phyloP scores from a whole-genome alignment of 2,797 vertebrate genomes.

The Saxicola maurus region DNA sequence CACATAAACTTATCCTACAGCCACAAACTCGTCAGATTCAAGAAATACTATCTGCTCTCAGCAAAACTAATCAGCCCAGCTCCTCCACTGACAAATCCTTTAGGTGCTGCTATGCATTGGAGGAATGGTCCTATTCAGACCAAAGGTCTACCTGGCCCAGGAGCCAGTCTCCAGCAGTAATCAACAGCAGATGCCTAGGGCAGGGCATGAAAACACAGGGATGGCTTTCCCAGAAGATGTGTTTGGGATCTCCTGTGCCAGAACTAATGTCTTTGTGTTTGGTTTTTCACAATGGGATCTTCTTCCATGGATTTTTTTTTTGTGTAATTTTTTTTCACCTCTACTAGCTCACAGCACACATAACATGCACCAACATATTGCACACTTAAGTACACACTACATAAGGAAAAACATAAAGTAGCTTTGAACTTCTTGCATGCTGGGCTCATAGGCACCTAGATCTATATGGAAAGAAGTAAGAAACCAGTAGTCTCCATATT shows the following conservation, averaged over 20 bases:
- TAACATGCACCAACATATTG: background rate
- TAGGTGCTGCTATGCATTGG: rapidly evolving
- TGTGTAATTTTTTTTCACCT: background rate
- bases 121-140: background rate
- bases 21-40: background rate
- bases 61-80: background rate
- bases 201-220: background rate
- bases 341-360: background rate
- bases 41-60: background rate
- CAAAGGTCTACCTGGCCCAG: background rate
- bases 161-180: background rate
- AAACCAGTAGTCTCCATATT: background rate
- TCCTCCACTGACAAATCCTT: background rate
- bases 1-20: background rate
- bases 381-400: background rate
- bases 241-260: background rate
- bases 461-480: background rate
- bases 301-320: background rate
- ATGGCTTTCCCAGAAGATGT: background rate
- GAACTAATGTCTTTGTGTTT: background rate
- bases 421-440: background rate
- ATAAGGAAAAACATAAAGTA: background rate
- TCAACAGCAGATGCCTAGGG: background rate
- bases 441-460: background rate
- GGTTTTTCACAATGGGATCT: background rate